phyloP scores from a whole-genome alignment of 1,140 invertebrate genomes.

The Ips nitidus region DNA sequence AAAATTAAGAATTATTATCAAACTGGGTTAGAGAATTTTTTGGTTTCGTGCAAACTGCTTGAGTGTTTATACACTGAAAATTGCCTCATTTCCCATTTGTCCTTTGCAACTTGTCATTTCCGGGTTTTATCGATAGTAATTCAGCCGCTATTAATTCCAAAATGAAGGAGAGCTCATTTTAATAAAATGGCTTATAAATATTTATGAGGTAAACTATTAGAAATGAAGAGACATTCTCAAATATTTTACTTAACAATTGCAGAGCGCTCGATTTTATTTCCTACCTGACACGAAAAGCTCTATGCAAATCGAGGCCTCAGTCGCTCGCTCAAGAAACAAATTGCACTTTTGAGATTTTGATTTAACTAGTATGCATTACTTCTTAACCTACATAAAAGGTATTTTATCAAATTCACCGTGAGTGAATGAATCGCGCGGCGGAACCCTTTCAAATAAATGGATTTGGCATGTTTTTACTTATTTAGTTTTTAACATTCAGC shows the following conservation, averaged over 20 bases:
- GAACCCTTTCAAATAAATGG: constrained; percentile 27
- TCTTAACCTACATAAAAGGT: constrained; percentile 22
- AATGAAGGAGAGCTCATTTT: constrained; percentile 15
- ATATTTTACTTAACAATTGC: constrained; percentile 30
- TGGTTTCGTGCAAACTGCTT: too few species aligned
- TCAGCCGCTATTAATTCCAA: constrained; percentile 24
- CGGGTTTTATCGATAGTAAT: constrained; percentile 29
- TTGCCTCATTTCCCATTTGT: constrained; percentile 18
- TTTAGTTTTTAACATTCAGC: constrained; percentile 26
- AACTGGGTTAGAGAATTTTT: too few species aligned
- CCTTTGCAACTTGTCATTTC: constrained; percentile 32
- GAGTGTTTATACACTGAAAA: constrained; percentile 8
- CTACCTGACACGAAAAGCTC: constrained; percentile 30
- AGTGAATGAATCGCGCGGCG: background rate
- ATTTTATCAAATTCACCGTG: constrained; percentile 25
- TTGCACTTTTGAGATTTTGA: constrained; percentile 33
- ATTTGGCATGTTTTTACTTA: constrained; percentile 28
- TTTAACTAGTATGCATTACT: constrained; percentile 33
- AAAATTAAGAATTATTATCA: too few species aligned
- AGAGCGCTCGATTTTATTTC: constrained; percentile 31
- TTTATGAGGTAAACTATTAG: constrained; percentile 33
- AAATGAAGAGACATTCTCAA: constrained; percentile 31
- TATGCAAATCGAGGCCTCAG: constrained; percentile 29
- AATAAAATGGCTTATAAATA: constrained; percentile 34
- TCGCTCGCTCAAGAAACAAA: constrained; percentile 29